Conservation (phyloP, 2,113 vertebrate genomes). For the Apeltes quadracus region DNA sequence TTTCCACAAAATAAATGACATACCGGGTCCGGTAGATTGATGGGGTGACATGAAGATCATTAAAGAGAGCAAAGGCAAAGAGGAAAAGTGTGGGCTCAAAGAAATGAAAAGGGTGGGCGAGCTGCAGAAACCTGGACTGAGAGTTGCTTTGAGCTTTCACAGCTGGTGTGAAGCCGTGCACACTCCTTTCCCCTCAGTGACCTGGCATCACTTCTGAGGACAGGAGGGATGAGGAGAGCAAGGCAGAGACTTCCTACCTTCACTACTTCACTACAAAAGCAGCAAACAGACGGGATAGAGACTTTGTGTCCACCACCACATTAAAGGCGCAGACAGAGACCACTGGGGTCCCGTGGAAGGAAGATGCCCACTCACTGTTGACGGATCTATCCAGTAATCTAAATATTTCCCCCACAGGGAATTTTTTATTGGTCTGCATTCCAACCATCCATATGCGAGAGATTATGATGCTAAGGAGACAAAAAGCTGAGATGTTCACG, state of each 20-base stretch:
- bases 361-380: constrained; percentile 66
- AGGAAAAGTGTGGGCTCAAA: constrained; percentile 63
- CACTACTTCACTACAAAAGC: constrained; percentile 40
- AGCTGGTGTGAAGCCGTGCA: constrained; percentile 73
- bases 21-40: constrained; percentile 30
- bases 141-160: constrained; percentile 71
- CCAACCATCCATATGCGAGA: constrained; percentile 61
- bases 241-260: constrained; percentile 66
- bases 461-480: constrained; percentile 43
- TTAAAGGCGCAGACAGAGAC: constrained; percentile 48
- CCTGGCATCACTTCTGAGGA: constrained; percentile 76
- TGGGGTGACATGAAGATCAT: constrained; percentile 52
- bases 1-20: constrained; percentile 17
- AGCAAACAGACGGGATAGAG: constrained; percentile 53
- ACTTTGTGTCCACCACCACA: constrained; percentile 52
- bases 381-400: constrained; percentile 52
- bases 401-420: constrained; percentile 44
- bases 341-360: constrained; percentile 50
- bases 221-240: constrained; percentile 46
- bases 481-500: constrained; percentile 45
- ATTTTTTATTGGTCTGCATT: constrained; percentile 29
- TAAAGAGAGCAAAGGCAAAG: constrained; percentile 45
- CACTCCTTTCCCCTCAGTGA: constrained; percentile 62
- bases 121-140: constrained; percentile 53
- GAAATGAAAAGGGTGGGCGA: constrained; percentile 50